Conservation (phyloP, 2,888 invertebrate species). For the Tupiocoris notatus region DNA sequence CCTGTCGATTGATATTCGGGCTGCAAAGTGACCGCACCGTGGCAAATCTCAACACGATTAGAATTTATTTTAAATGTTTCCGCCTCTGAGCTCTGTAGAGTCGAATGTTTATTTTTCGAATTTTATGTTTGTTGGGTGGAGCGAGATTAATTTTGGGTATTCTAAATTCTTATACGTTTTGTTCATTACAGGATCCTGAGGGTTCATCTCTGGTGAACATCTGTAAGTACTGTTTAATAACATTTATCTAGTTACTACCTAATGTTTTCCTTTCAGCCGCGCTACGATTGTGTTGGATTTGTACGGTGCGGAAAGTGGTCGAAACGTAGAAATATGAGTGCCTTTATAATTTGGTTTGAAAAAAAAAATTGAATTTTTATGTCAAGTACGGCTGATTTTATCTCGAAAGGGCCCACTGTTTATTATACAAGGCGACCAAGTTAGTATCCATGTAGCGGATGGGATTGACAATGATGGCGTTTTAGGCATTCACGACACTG, state of each 20-base stretch:
- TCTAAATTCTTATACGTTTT: constrained; percentile 8
- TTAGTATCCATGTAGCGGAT: too few relatives aligned
- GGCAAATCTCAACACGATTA: not conserved
- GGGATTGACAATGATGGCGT: too few relatives aligned
- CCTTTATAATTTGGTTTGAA: too few relatives aligned
- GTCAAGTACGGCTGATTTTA: too few relatives aligned
- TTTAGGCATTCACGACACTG: too few relatives aligned
- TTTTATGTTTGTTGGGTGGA: not conserved
- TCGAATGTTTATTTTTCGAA: not conserved
- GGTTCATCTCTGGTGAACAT: constrained; percentile 24
- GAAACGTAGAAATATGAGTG: too few relatives aligned
- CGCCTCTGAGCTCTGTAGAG: not conserved
- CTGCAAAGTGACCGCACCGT: too few relatives aligned
- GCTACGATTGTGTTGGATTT: not conserved
- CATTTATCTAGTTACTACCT: not conserved
- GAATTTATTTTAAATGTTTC: not conserved
- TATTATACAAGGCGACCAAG: too few relatives aligned
- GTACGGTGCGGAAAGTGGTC: too few relatives aligned
- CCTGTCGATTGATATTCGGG: too few relatives aligned
- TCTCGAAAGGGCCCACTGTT: too few relatives aligned
- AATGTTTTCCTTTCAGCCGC: not conserved
- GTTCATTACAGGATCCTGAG: constrained; percentile 26
- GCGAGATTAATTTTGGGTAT: not conserved
- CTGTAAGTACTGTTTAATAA: constrained; percentile 17
- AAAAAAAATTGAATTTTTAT: too few relatives aligned